Percentiles rank a stretch among this genome's conserved stretches.
Evolutionary conservation across 2,797 vertebrate species (phyloP).

Genomic region (Choloepus didactylus): DNA sequence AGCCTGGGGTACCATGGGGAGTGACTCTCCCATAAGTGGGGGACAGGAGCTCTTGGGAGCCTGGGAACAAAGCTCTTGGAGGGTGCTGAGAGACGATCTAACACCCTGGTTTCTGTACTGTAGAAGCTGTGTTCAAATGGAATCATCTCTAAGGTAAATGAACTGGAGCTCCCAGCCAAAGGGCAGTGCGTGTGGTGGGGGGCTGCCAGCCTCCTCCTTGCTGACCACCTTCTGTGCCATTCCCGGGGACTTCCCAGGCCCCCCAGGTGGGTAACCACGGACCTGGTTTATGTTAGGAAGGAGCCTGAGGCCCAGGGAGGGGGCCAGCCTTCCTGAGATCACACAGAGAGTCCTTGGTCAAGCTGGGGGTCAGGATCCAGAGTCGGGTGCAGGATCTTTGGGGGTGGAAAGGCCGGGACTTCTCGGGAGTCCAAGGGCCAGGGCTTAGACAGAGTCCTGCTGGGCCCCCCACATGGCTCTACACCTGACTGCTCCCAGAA

Average conservation of each 20-base stretch:
- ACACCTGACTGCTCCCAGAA: fast-evolving
- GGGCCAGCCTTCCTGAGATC: background rate
- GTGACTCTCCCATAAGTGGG: background rate
- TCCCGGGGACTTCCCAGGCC: background rate
- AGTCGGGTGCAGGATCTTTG: background rate
- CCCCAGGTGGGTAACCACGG: background rate
- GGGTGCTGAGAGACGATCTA: no score
- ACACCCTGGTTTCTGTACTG: no score
- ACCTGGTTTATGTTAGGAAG: background rate
- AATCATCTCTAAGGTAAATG: background rate
- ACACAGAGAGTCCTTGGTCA: background rate
- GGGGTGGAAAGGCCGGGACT: background rate
- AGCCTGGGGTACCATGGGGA: background rate
- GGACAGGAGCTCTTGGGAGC: background rate
- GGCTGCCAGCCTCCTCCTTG: background rate
- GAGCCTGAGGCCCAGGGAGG: background rate
- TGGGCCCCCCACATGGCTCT: background rate
- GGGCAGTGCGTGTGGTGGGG: fast-evolving
- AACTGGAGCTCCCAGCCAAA: background rate
- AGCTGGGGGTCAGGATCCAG: background rate
- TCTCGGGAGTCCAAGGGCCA: background rate
- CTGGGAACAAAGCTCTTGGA: background rate
- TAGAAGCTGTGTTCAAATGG: no score
- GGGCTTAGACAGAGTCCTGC: background rate
- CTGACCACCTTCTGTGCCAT: fast-evolving